Evolutionary conservation across 2,888 invertebrate genomes (phyloP).

Genomic region (Macroteleia sp.): DNA sequence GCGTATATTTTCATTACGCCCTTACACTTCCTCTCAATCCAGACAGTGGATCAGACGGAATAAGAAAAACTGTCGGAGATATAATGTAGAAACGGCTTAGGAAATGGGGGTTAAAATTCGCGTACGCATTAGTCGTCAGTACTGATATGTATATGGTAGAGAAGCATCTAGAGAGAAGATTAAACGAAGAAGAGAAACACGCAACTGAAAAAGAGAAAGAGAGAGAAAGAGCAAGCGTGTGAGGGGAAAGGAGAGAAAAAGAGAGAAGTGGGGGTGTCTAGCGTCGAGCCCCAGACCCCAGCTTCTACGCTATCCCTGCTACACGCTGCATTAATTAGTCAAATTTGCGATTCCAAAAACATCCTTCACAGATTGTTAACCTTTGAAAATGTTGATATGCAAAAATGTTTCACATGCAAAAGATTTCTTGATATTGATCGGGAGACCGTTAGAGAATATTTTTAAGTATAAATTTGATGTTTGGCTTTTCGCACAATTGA

Average conservation of each 20-base stretch:
- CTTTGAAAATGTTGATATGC: slow-evolving; percentile 14
- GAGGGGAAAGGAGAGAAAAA: slow-evolving; percentile 36
- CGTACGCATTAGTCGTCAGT: slow-evolving; percentile 26
- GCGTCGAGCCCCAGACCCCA: slow-evolving; percentile 73
- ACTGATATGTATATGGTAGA: slow-evolving; percentile 29
- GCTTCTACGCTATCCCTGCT: slow-evolving; percentile 76
- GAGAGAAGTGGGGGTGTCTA: slow-evolving; percentile 73
- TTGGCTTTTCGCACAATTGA: too few species aligned
- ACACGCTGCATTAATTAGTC: slow-evolving; percentile 76
- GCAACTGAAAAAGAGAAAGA: slow-evolving; percentile 1
- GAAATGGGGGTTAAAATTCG: slow-evolving; percentile 9
- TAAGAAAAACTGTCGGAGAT: slow-evolving; percentile 34
- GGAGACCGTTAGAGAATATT: too few species aligned
- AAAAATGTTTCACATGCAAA: too few species aligned
- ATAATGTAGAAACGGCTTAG: slow-evolving; percentile 6
- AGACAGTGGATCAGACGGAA: slow-evolving; percentile 58
- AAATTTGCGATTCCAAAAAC: slow-evolving; percentile 51
- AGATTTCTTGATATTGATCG: too few species aligned
- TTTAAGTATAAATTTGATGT: too few species aligned
- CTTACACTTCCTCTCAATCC: slow-evolving; percentile 28
- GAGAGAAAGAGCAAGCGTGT: background rate
- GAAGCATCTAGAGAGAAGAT: slow-evolving; percentile 55
- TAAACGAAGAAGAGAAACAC: slow-evolving; percentile 23
- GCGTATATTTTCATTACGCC: slow-evolving; percentile 47
- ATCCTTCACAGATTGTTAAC: slow-evolving; percentile 3